phyloP scores from a whole-genome alignment of 2,888 invertebrate species.

The Latrodectus elegans region DNA sequence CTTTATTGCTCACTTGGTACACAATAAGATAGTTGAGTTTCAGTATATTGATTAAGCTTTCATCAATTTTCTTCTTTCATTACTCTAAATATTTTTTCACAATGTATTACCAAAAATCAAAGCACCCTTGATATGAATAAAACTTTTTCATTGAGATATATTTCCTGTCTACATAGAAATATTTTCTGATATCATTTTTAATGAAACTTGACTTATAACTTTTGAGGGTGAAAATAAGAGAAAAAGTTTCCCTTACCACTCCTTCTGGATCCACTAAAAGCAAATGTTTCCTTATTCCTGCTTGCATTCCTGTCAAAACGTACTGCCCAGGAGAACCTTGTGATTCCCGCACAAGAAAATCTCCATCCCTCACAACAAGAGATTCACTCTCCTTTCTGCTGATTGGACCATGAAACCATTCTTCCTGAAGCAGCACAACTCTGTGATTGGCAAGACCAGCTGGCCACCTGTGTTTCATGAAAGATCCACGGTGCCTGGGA shows the following conservation, averaged over 20 bases:
- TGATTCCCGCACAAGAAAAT: constrained; percentile 96
- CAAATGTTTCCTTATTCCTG: constrained; percentile 89
- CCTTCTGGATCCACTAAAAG: constrained; percentile 97
- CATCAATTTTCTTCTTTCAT: no score
- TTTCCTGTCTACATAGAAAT: no score
- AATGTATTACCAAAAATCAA: no score
- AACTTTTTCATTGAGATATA: no score
- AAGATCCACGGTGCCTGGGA: constrained; percentile 34
- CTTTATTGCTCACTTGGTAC: no score
- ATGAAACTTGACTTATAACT: no score
- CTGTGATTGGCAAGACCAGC: constrained; percentile 61
- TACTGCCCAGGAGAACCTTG: constrained; percentile 93
- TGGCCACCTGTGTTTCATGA: constrained; percentile 54
- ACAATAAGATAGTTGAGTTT: no score
- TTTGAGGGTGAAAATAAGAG: no score
- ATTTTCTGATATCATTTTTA: no score
- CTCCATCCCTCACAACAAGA: constrained; percentile 85
- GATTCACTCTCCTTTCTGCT: constrained; percentile 89
- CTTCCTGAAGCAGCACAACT: constrained; percentile 84
- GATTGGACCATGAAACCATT: constrained; percentile 96
- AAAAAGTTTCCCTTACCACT: constrained; percentile 81
- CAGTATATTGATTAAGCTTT: no score
- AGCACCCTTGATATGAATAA: no score
- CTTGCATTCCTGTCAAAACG: constrained; percentile 94
- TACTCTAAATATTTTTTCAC: no score